These are phyloP conservation scores for Brachycybe producta DNA, from an alignment of 2,888 invertebrate genomes.

Conservation along the genomic window DNA sequence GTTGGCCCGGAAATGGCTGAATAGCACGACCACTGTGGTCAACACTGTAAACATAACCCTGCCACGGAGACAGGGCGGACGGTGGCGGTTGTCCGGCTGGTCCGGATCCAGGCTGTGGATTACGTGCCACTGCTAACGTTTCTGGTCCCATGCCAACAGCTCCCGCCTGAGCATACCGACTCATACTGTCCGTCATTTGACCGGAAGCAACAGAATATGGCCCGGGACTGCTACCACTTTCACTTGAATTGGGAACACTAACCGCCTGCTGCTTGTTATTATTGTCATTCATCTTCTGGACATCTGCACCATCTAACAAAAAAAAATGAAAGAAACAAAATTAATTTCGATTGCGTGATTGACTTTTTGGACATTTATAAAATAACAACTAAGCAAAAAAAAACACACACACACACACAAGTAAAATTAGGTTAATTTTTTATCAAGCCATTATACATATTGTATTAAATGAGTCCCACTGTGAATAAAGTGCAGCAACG, in stretches of 20 bases:
- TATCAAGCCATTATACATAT: too few relatives aligned
- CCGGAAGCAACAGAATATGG: constrained; percentile 7
- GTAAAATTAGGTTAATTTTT: too few relatives aligned
- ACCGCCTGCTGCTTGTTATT: constrained; percentile 11
- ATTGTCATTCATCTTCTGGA: constrained; percentile 9
- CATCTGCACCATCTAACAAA: neutral
- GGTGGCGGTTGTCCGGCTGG: constrained; percentile 11
- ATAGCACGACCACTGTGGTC: constrained; percentile 3
- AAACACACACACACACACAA: too few relatives aligned
- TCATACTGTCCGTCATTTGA: constrained; percentile 18
- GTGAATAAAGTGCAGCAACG: too few relatives aligned
- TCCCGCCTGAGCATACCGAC: constrained; percentile 15
- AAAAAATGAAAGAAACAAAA: neutral
- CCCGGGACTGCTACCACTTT: constrained; percentile 11
- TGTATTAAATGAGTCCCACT: too few relatives aligned
- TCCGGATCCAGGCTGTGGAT: constrained; percentile 1
- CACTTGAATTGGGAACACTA: constrained; percentile 7
- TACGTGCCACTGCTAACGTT: neutral
- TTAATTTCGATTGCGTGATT: too few relatives aligned
- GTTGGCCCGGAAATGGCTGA: constrained; percentile 14
- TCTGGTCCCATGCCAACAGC: constrained; percentile 14
- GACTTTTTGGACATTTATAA: too few relatives aligned
- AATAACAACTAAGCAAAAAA: too few relatives aligned
- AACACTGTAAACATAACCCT: constrained; percentile 15
- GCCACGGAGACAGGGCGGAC: constrained; percentile 13